These are phyloP conservation scores for Diuraphis noxia DNA, from an alignment of 1,140 invertebrate species.

Conservation along the genomic window DNA sequence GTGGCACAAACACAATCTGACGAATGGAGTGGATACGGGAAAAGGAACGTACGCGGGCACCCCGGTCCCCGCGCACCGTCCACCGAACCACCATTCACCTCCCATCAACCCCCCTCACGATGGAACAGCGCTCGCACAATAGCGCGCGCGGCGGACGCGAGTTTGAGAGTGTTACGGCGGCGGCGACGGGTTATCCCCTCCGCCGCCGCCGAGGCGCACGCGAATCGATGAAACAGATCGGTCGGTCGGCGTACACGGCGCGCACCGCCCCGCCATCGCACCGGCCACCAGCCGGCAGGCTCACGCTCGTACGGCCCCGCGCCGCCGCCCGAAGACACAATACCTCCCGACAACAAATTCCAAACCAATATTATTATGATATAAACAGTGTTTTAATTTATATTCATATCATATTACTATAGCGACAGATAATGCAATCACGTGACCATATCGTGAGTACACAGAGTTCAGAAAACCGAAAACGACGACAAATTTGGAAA, in stretches of 20 bases:
- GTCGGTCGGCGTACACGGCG: background rate
- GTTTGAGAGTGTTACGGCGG: background rate
- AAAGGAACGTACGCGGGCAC: constrained; percentile 18
- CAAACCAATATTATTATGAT: background rate
- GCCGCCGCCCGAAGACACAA: background rate
- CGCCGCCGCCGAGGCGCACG: background rate
- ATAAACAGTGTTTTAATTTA: background rate
- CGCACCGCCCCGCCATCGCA: background rate
- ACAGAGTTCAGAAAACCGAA: background rate
- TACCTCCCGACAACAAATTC: background rate
- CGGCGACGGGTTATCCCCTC: background rate
- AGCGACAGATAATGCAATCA: background rate
- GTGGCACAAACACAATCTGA: constrained; percentile 52
- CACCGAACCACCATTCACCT: background rate
- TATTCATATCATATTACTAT: background rate
- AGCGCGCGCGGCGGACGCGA: background rate
- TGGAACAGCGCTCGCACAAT: background rate
- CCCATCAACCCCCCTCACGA: background rate
- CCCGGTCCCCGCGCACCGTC: background rate
- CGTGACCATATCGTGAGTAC: background rate
- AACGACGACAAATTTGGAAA: background rate
- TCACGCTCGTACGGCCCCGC: background rate
- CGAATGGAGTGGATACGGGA: constrained; percentile 42
- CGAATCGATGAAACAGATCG: constrained; percentile 5
- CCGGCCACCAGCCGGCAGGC: background rate